These are phyloP conservation scores for Sphyrna mokarran DNA, from an alignment of 2,113 vertebrate species.

Conservation along the genomic window DNA sequence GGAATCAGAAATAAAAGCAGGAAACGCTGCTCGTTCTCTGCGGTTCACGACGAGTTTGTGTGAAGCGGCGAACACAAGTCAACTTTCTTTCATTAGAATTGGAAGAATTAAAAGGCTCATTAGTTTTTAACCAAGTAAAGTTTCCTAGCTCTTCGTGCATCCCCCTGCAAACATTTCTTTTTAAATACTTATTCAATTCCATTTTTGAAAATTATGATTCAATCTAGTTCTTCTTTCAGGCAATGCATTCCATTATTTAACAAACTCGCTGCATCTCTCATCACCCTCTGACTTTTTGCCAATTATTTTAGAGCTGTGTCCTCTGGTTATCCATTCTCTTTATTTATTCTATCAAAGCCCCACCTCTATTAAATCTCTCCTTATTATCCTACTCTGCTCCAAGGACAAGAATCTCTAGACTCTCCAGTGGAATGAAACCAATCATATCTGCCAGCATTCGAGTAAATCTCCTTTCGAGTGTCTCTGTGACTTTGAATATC, in stretches of 20 bases:
- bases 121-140: neutral
- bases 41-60: neutral
- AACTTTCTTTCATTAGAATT: neutral
- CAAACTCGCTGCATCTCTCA: neutral
- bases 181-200: neutral
- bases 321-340: neutral
- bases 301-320: neutral
- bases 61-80: neutral
- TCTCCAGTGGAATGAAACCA: neutral
- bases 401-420: neutral
- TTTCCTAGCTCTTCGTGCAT: no score
- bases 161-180: neutral
- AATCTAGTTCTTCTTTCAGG: neutral
- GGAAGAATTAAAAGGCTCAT: neutral
- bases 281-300: neutral
- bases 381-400: neutral
- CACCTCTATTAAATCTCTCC: neutral
- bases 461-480: neutral
- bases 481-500: neutral
- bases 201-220: neutral
- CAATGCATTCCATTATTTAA: neutral
- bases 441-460: neutral
- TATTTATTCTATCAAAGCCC: neutral
- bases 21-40: neutral
- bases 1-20: neutral